Evolutionary conservation across 2,113 vertebrate genomes (phyloP), one percentile per base, ranked within the genome.

Genomic region (Loxodonta africana): DNA sequence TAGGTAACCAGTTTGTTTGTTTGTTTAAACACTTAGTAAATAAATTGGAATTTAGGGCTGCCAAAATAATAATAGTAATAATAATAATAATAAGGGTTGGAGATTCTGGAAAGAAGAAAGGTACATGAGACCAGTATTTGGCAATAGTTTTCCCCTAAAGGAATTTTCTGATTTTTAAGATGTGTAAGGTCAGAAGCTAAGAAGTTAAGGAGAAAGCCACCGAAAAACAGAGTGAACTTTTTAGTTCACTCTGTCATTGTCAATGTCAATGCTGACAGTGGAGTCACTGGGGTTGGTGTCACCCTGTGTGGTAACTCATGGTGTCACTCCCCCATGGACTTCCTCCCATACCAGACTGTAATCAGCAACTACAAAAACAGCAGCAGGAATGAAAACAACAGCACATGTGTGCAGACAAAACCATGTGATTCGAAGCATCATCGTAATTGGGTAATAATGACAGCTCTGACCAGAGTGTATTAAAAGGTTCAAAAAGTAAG

Each of bases 101-200:
- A 77, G 14, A 89, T 37, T 83, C 26, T 83, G n/a, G 30, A 87
- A 87, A 95, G 53, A 86, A 63, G 48, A 71, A 71, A 86, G 23
- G 23, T 1, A 46, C 10, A 10, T 21, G 15, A 62, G 37, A 4
- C 15, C 8, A 80, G 4, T 76, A 18, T 65, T 65, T 91, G 37
- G 8, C 57, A 91, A n/a, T 73, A 20, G 17, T 67, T 87, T 77
- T 63, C 18, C 2, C 41, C 53, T 91, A 37, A 83, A 37, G 90
- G 7, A 94, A 82, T 73, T 60, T 85, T 85, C 26, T 81, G 37
- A 90, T 65, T 53, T 41, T 80, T 80, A 90, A 60, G 12, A 88
- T 53, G 18, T 41, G 23, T 5, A 80, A 21, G 20, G 3, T 69
- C 26, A 25, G 28, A 74, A 26, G 2, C 9, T 74, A 78, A 73